Conservation (phyloP, 2,113 vertebrate species). For the Oriolus oriolus region DNA sequence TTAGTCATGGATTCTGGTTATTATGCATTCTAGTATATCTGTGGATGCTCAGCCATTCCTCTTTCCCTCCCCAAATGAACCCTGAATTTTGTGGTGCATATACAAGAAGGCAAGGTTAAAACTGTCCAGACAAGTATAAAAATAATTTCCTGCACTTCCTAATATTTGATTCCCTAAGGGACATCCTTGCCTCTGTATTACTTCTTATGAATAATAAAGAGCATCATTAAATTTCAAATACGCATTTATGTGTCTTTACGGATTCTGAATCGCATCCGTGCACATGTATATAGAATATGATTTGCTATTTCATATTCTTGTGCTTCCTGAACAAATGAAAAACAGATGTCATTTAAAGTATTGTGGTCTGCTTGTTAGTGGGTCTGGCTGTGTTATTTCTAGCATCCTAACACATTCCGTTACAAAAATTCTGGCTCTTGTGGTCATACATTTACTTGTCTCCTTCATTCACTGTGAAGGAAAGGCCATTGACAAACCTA, state of each 20-base stretch:
- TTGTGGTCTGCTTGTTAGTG: background rate
- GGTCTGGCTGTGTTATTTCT: background rate
- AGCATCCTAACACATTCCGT: background rate
- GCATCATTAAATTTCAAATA: background rate
- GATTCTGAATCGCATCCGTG: background rate
- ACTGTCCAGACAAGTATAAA: background rate
- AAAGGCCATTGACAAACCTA: background rate
- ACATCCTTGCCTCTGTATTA: background rate
- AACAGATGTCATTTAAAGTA: background rate
- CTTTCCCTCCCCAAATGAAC: background rate
- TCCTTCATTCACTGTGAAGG: background rate
- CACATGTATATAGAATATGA: background rate
- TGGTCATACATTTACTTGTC: background rate
- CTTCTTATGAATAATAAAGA: background rate
- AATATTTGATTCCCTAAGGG: background rate
- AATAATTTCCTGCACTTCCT: background rate
- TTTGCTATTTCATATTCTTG: background rate
- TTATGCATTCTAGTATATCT: background rate
- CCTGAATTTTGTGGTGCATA: background rate
- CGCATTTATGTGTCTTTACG: accelerated
- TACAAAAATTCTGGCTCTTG: background rate
- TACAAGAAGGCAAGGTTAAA: background rate
- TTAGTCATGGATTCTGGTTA: background rate
- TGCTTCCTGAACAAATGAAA: background rate
- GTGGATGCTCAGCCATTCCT: background rate